phyloP scores from a whole-genome alignment of 2,888 invertebrate genomes.

The Oscheius myriophilus region DNA sequence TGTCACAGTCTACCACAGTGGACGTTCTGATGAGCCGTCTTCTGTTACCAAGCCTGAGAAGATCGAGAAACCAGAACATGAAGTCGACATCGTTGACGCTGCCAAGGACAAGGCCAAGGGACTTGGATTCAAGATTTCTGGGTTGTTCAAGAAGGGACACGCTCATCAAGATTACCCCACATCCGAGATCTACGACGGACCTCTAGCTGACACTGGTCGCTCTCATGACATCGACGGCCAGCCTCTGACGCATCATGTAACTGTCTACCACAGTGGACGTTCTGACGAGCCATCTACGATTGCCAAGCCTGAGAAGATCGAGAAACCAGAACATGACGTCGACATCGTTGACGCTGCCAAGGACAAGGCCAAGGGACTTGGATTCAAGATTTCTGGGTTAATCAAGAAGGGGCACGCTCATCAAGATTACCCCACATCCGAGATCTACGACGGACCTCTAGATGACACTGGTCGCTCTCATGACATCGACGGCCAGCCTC shows the following conservation, averaged over 20 bases:
- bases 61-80: conserved; percentile 8
- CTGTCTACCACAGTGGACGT: conserved; percentile 39
- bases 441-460: conserved; percentile 37
- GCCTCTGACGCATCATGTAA: conserved; percentile 40
- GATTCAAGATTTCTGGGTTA: conserved; percentile 43
- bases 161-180: conserved; percentile 55
- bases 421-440: conserved; percentile 48
- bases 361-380: conserved; percentile 10
- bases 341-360: not conserved
- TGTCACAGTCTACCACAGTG: conserved; percentile 41
- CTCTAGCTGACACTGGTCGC: conserved; percentile 29
- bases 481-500: conserved; percentile 36
- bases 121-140: conserved; percentile 40
- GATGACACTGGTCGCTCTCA: conserved; percentile 19
- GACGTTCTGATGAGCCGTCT: conserved; percentile 30
- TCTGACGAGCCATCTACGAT: conserved; percentile 23
- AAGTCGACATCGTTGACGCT: conserved; percentile 20
- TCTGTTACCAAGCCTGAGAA: not conserved
- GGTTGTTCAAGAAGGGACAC: conserved; percentile 48
- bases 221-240: conserved; percentile 31
- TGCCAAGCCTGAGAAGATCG: conserved; percentile 4
- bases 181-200: conserved; percentile 35
- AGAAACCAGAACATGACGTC: not conserved
- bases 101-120: no score
- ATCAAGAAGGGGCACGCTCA: conserved; percentile 51